Base-by-base conservation (phyloP, 2,888 invertebrate genomes). In the Aphrophora alni region DNA sequence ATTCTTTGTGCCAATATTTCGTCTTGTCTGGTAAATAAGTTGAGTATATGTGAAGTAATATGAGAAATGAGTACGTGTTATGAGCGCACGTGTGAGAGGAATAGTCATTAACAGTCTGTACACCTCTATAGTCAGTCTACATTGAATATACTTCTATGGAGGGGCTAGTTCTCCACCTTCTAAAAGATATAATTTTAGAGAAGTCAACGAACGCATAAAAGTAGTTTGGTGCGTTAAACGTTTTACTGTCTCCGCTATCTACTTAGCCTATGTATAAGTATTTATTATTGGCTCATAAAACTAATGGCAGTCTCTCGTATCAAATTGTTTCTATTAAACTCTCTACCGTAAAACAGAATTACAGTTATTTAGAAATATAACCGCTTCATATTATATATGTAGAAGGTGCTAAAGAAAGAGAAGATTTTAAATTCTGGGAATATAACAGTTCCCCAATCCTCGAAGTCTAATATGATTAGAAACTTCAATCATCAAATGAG, bases 141-240 rank as follows among this genome's bases (percentile, higher is more conserved):
- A 33, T 5, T 8, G 33, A 5, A 33, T 14, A 7, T 1, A 44
- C 14, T 12, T 44, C 10, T 17, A 44, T 10, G 59, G 5, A 3
- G 1, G 59, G 59, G n/a, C 21, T n/a, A 5, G 59, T 59, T 17
- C 14, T 17, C 44, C 44, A 59, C n/a, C 14, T 21, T 21, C 59
- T 21, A 21, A 59, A 59, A 21, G 59, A 59, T 59, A 59, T 59
- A 21, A 59, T 59, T 59, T 59, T 59, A 59, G n/a, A 59, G 21
- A 59, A 59, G 59, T 59, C 59, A 21, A 59, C 59, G 59, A 21
- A 59, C 59, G 59, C 59, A 59, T 59, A 59, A 59, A 59, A n/a
- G 44, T 59, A 59, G n/a, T 21, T 59, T 5, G 21, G 59, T 14
- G 14, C 59, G 44, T 44, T 44, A 44, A 59, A 21, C 21, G 59